Evolutionary conservation across 2,797 vertebrate species (phyloP).

Genomic region (Anguilla megastoma): DNA sequence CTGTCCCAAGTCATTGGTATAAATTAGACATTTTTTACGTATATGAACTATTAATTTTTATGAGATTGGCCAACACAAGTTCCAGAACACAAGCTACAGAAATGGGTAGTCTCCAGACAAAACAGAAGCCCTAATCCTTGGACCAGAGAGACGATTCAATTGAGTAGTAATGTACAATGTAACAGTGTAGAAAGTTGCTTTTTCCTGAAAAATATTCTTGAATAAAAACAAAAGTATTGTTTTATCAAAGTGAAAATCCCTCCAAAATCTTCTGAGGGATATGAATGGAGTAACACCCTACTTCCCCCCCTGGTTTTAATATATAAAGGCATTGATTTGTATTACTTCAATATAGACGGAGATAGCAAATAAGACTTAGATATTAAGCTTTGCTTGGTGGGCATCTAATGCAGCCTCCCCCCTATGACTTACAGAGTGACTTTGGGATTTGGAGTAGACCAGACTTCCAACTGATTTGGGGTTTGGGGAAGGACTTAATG

Average conservation of each 20-base stretch:
- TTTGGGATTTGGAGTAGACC: neutral
- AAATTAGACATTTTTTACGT: no score
- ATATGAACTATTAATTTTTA: no score
- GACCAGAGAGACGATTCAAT: neutral
- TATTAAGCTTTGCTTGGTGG: neutral
- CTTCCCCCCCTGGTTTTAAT: neutral
- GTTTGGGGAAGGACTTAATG: neutral
- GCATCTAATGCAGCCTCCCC: neutral
- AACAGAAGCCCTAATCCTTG: neutral
- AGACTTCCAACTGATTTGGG: neutral
- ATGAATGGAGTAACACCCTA: neutral
- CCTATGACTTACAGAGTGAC: neutral
- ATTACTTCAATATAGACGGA: neutral
- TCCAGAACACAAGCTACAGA: neutral
- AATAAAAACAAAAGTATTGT: neutral
- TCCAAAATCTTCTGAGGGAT: neutral
- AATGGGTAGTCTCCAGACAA: neutral
- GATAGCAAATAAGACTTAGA: neutral
- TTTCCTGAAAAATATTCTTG: constrained; percentile 1
- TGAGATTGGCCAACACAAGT: no score
- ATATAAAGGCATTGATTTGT: neutral
- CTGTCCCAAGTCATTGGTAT: no score
- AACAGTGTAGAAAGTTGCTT: neutral
- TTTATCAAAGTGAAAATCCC: neutral
- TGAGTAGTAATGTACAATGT: neutral